phyloP scores from a whole-genome alignment of 2,113 vertebrate genomes.

The Sceloporus undulatus region DNA sequence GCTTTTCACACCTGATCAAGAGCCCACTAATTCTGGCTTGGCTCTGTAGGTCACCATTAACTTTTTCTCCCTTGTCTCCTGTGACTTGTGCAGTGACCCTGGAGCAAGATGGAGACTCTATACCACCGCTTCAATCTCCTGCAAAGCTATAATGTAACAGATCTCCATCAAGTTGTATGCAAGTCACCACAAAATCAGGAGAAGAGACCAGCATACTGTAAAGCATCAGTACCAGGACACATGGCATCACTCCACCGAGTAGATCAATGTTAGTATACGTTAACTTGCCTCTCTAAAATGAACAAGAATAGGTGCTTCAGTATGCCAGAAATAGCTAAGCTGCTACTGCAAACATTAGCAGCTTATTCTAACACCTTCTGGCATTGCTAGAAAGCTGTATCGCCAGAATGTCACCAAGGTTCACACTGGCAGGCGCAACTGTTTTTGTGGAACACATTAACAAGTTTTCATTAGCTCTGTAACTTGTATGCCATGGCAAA shows the following conservation, averaged over 20 bases:
- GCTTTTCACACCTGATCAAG: neutral
- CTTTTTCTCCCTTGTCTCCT: no score
- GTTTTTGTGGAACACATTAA: neutral
- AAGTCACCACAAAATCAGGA: neutral
- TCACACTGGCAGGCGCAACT: neutral
- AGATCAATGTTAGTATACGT: neutral
- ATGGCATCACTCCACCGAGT: neutral
- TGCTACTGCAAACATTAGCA: neutral
- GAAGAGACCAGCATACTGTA: no score
- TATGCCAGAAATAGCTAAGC: neutral
- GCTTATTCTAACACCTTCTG: rapidly evolving
- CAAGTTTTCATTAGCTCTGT: neutral
- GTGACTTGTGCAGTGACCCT: neutral
- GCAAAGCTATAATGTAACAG: neutral
- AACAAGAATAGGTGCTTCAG: neutral
- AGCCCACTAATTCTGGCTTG: neutral
- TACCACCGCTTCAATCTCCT: neutral
- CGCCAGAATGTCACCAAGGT: rapidly evolving
- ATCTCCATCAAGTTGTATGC: neutral
- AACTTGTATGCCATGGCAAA: neutral
- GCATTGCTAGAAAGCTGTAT: neutral
- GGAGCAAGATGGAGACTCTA: neutral
- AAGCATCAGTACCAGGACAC: neutral
- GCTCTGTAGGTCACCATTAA: neutral
- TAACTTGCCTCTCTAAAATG: neutral